Conservation (phyloP, 2,797 vertebrate species). For the Meriones psammophilus region DNA sequence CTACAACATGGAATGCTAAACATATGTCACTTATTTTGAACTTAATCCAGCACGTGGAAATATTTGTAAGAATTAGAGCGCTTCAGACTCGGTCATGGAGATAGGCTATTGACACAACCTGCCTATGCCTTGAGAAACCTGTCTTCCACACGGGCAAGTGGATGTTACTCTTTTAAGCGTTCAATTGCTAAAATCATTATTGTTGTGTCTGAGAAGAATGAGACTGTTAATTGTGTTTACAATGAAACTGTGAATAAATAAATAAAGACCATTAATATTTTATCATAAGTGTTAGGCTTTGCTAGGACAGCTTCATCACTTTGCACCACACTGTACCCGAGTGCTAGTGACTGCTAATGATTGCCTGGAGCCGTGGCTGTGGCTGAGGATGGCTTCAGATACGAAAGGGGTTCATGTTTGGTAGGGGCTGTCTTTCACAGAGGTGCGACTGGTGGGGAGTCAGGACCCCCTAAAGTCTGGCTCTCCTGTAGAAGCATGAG, state of each 20-base stretch:
- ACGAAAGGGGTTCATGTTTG: background rate
- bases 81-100: slow-evolving; percentile 64
- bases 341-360: slow-evolving; percentile 67
- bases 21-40: slow-evolving; percentile 75
- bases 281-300: slow-evolving; percentile 76
- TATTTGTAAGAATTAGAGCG: slow-evolving; percentile 73
- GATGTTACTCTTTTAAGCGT: slow-evolving; percentile 67
- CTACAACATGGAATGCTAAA: slow-evolving; percentile 76
- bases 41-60: slow-evolving; percentile 75
- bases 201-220: slow-evolving; percentile 73
- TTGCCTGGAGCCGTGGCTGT: slow-evolving; percentile 27
- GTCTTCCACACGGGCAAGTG: slow-evolving; percentile 63
- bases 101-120: slow-evolving; percentile 78
- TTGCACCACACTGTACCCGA: slow-evolving; percentile 45
- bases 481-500: background rate
- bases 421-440: background rate
- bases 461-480: background rate
- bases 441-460: background rate
- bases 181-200: slow-evolving; percentile 66
- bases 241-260: slow-evolving; percentile 79
- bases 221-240: slow-evolving; percentile 77
- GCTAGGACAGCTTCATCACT: slow-evolving; percentile 62
- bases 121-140: slow-evolving; percentile 68
- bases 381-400: background rate
- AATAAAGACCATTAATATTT: slow-evolving; percentile 77